A percentile compares a stretch with the other conserved stretches of the same genome.
Conservation (phyloP, 2,797 vertebrate species). For the Lepilemur ruficaudatus region DNA sequence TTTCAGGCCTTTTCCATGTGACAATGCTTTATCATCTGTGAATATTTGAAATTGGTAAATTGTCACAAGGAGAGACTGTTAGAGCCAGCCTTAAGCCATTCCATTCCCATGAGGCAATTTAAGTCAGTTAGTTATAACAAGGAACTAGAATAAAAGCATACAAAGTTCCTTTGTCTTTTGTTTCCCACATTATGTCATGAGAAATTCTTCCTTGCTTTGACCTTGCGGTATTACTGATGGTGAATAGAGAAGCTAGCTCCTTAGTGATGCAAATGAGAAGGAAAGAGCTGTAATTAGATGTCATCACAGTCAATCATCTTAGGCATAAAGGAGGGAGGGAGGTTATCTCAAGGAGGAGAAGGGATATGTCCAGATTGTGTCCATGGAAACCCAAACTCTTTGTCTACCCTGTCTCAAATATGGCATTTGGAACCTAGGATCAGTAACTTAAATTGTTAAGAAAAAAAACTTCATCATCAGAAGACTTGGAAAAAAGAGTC, state of each 20-base stretch:
- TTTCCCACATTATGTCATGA: constrained; percentile 63
- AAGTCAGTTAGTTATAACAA: constrained; percentile 22
- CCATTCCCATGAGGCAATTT: constrained; percentile 41
- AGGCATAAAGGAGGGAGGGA: neutral
- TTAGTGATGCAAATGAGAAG: constrained; percentile 71
- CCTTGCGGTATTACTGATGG: constrained; percentile 29
- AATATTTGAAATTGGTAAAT: neutral
- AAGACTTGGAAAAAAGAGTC: neutral
- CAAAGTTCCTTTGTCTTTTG: constrained; percentile 47
- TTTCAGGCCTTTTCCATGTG: neutral
- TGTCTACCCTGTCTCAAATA: constrained; percentile 12
- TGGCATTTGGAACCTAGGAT: neutral
- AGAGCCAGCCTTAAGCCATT: constrained; percentile 24
- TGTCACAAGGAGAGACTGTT: neutral
- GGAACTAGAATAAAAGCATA: constrained; percentile 12
- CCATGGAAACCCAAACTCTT: constrained; percentile 47
- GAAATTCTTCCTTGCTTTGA: constrained; percentile 46
- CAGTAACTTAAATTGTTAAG: neutral
- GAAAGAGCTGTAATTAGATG: constrained; percentile 64
- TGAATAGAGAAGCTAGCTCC: constrained; percentile 24
- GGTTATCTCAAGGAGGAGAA: constrained; percentile 5
- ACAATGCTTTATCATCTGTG: neutral
- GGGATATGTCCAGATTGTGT: neutral
- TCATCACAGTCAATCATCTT: constrained; percentile 59
- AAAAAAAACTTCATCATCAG: neutral